Evolutionary conservation across 2,888 invertebrate genomes (phyloP).

Genomic region (Rutpela maculata): DNA sequence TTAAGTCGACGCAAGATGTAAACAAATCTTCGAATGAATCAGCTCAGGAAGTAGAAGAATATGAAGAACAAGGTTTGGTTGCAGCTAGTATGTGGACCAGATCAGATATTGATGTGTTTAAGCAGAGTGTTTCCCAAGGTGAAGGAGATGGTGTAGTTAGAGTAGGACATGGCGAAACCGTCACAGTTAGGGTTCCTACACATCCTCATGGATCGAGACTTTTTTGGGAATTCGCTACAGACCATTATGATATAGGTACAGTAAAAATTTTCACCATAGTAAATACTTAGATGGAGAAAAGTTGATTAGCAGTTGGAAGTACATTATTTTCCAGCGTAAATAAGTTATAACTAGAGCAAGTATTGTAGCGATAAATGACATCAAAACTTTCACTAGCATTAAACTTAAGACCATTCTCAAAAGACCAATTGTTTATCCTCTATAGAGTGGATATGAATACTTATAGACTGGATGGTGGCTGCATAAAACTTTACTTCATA

Average conservation of each 20-base stretch:
- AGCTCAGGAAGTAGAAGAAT: conserved; percentile 53
- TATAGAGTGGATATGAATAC: no score
- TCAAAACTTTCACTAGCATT: no score
- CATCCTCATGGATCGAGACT: conserved; percentile 94
- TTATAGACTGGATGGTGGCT: no score
- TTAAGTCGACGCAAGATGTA: conserved; percentile 27
- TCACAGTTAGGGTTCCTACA: conserved; percentile 97
- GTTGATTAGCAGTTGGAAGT: no score
- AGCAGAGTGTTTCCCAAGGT: conserved; percentile 82
- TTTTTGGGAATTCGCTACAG: conserved; percentile 99
- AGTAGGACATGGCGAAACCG: conserved; percentile 97
- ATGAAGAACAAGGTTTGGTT: conserved; percentile 72
- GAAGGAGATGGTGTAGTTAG: conserved; percentile 91
- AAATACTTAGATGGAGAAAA: no score
- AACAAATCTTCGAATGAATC: conserved; percentile 46
- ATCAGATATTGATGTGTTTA: conserved; percentile 90
- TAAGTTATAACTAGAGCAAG: no score
- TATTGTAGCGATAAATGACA: no score
- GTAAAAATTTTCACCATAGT: neutral
- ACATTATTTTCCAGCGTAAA: no score
- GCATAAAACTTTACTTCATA: no score
- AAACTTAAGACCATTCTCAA: no score
- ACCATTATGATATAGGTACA: conserved; percentile 93
- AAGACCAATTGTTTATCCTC: no score
- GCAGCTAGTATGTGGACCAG: conserved; percentile 98